phyloP scores from a whole-genome alignment of 2,113 vertebrate genomes.

The Tragelaphus scriptus region DNA sequence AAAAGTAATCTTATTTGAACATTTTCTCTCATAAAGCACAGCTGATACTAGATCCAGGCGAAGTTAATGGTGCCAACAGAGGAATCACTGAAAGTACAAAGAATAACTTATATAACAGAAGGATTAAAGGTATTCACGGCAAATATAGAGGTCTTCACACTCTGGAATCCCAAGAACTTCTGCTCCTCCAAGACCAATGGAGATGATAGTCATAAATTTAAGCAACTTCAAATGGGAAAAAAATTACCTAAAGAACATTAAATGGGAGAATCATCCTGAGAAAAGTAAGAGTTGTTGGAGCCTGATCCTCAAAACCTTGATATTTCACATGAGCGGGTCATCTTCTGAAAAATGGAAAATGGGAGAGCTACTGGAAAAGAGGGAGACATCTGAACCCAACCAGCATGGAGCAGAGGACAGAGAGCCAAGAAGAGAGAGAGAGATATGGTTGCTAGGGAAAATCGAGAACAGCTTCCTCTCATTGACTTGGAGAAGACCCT shows the following conservation, averaged over 20 bases:
- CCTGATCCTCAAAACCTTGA: not conserved
- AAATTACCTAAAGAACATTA: not conserved
- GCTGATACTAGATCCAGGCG: not conserved
- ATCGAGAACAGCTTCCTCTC: not conserved
- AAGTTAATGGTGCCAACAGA: not conserved
- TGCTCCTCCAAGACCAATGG: not conserved
- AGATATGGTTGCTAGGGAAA: not conserved
- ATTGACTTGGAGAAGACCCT: not conserved
- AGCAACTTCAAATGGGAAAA: not conserved
- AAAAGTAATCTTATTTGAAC: slow-evolving; percentile 3
- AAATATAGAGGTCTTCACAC: not conserved
- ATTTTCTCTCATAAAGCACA: slow-evolving; percentile 1
- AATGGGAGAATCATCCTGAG: not conserved
- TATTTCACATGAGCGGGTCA: not conserved
- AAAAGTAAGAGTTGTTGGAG: not conserved
- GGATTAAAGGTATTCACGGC: not conserved
- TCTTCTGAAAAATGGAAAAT: not conserved
- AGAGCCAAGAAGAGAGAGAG: not conserved
- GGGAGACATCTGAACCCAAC: not conserved
- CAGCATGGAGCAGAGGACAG: not conserved
- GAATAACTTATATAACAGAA: not conserved
- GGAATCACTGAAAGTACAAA: not conserved
- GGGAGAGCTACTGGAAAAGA: not conserved
- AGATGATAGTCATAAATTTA: not conserved
- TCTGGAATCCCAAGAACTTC: not conserved